phyloP scores from a whole-genome alignment of 2,888 invertebrate species.

The Parnassius smintheus region DNA sequence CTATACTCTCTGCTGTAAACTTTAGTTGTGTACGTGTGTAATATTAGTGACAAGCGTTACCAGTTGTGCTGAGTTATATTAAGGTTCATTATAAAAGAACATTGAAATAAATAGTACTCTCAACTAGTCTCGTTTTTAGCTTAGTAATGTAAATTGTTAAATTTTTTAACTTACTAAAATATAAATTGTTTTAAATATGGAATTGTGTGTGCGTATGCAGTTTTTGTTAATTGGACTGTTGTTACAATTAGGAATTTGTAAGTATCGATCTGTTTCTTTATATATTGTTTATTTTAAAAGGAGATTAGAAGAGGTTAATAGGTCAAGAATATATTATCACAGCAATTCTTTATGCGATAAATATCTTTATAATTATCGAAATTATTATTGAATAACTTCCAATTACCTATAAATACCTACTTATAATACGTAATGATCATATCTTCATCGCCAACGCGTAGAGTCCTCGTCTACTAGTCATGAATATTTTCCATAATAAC shows the following conservation, averaged over 20 bases:
- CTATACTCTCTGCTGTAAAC: neutral
- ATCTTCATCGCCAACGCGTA: too few relatives aligned
- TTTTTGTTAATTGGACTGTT: constrained; percentile 14
- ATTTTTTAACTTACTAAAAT: neutral
- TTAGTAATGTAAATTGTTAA: constrained; percentile 10
- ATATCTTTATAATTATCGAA: too few relatives aligned
- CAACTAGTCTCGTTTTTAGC: neutral
- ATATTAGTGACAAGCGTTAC: neutral
- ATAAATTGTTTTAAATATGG: neutral
- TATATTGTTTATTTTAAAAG: constrained; percentile 1
- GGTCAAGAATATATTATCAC: constrained; percentile 20
- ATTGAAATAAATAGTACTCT: neutral
- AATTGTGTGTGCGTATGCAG: constrained; percentile 1
- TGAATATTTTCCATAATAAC: too few relatives aligned
- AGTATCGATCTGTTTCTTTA: constrained; percentile 8
- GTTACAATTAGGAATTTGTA: constrained; percentile 22
- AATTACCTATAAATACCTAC: too few relatives aligned
- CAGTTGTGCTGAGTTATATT: constrained; percentile 1
- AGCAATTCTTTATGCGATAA: neutral
- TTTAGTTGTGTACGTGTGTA: neutral
- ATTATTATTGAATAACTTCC: too few relatives aligned
- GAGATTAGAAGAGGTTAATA: constrained; percentile 21
- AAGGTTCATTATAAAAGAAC: constrained; percentile 3
- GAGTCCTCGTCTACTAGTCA: too few relatives aligned
- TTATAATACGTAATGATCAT: too few relatives aligned